A percentile compares a stretch with the other conserved stretches of the same genome.
Evolutionary conservation across 2,113 vertebrate species (phyloP).

Genomic region (Camelus bactrianus): DNA sequence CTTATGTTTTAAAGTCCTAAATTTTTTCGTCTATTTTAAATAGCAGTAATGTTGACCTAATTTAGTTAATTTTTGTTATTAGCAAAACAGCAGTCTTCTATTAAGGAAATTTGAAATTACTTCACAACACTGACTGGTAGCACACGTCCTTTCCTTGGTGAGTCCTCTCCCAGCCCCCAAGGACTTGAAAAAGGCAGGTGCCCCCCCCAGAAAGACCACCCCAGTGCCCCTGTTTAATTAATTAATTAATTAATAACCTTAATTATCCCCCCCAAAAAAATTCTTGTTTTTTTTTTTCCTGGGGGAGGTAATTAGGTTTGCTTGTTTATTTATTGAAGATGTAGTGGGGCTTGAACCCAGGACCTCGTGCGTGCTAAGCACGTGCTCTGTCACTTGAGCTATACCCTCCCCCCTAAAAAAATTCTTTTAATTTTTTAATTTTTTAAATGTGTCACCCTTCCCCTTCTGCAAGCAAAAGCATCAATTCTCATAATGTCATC

Average conservation of each 20-base stretch:
- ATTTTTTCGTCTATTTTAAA: constrained; percentile 34
- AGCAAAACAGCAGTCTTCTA: not conserved
- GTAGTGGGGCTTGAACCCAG: too few species aligned
- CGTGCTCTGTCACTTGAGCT: too few species aligned
- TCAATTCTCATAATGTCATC: not conserved
- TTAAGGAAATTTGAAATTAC: not conserved
- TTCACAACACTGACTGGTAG: not conserved
- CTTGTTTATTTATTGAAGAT: too few species aligned
- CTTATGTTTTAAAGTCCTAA: constrained; percentile 29
- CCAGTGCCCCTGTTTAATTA: too few species aligned
- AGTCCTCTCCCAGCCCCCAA: not conserved
- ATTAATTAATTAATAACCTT: too few species aligned
- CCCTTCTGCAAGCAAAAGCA: not conserved
- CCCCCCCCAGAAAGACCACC: not conserved
- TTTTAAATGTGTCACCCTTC: not conserved
- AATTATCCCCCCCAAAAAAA: too few species aligned
- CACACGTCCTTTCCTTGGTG: not conserved
- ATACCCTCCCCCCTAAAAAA: too few species aligned
- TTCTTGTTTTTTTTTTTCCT: too few species aligned
- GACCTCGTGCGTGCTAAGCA: too few species aligned
- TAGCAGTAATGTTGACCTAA: not conserved
- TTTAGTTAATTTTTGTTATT: not conserved
- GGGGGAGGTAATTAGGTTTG: too few species aligned
- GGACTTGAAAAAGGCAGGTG: not conserved
- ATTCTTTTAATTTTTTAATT: not conserved